These are phyloP conservation scores for Tringa solitaria DNA, from an alignment of 2,113 vertebrate species.

Conservation along the genomic window DNA sequence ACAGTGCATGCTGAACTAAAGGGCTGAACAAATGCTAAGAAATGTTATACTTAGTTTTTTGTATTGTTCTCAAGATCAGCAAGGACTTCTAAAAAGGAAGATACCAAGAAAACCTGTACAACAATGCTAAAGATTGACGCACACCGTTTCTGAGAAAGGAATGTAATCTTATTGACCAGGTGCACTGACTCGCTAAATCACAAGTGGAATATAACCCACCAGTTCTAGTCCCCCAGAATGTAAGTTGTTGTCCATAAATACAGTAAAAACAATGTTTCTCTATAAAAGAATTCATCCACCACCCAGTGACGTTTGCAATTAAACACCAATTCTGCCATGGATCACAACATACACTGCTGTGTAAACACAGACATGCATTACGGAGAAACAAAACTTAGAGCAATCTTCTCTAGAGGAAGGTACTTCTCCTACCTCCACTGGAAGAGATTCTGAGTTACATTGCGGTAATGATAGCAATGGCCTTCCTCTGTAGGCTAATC, in stretches of 20 bases:
- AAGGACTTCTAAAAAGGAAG: background rate
- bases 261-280: background rate
- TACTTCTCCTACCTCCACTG: background rate
- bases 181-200: background rate
- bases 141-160: background rate
- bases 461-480: background rate
- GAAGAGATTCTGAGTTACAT: background rate
- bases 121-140: background rate
- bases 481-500: background rate
- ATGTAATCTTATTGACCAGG: background rate
- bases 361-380: background rate
- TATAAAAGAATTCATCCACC: background rate
- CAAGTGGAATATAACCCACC: background rate
- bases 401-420: background rate
- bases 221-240: background rate
- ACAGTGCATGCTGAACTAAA: constrained; percentile 26
- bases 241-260: background rate
- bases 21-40: constrained; percentile 30
- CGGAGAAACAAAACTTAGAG: background rate
- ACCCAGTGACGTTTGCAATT: background rate
- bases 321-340: background rate
- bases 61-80: background rate
- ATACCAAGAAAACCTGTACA: background rate
- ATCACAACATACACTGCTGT: background rate
- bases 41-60: background rate